These are phyloP conservation scores for Hedya salicella DNA, from an alignment of 2,888 invertebrate species.

Conservation along the genomic window DNA sequence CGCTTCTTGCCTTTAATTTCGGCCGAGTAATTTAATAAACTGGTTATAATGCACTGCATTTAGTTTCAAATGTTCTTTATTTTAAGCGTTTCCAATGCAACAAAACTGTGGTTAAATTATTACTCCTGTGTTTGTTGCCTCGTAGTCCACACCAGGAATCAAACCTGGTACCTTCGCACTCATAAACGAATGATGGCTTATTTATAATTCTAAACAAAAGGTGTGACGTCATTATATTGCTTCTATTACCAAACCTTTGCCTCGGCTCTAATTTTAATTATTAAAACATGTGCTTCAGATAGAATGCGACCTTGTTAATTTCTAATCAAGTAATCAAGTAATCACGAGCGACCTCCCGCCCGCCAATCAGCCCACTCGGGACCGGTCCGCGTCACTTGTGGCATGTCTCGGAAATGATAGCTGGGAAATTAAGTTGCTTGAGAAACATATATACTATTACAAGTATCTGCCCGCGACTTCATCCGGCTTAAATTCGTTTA, in stretches of 20 bases:
- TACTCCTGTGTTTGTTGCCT: too few species aligned
- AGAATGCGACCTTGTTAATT: constrained; percentile 46
- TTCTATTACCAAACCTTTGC: neutral
- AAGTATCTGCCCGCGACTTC: too few species aligned
- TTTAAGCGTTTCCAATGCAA: constrained; percentile 3
- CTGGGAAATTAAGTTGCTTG: too few species aligned
- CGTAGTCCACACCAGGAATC: too few species aligned
- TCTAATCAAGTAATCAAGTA: constrained; percentile 31
- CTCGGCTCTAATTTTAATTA: constrained; percentile 1
- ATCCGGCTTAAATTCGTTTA: too few species aligned
- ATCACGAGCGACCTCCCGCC: constrained; percentile 50
- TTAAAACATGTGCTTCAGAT: constrained; percentile 4
- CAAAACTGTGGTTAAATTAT: neutral
- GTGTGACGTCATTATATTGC: too few species aligned
- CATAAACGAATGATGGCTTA: too few species aligned
- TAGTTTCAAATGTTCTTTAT: constrained; percentile 15
- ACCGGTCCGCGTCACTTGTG: constrained; percentile 16
- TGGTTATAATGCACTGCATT: constrained; percentile 24
- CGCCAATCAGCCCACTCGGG: constrained; percentile 50
- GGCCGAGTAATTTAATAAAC: constrained; percentile 39
- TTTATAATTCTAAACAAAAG: too few species aligned
- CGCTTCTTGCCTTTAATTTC: constrained; percentile 38
- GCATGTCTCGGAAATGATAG: constrained; percentile 4
- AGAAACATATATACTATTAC: too few species aligned
- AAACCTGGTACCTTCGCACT: too few species aligned